Conservation (phyloP, 2,888 invertebrate genomes). For the Hemithea aestivaria region DNA sequence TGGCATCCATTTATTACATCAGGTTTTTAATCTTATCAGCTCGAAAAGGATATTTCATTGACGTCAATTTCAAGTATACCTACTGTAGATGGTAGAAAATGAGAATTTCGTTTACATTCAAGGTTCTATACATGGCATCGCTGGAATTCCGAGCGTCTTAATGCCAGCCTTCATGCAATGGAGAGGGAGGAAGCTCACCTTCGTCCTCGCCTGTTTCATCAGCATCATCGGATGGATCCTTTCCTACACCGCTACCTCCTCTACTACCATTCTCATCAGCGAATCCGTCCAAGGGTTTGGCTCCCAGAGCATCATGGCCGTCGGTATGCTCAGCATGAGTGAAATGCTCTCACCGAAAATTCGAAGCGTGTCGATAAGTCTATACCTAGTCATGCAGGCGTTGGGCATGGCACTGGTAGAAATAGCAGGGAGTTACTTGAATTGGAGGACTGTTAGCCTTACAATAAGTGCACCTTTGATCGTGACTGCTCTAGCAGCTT, state of each 20-base stretch:
- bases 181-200: constrained; percentile 8
- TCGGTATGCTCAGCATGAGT: constrained; percentile 5
- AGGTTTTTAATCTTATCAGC: no score
- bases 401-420: not conserved
- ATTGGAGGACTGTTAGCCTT: constrained; percentile 7
- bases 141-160: constrained; percentile 7
- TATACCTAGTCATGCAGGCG: constrained; percentile 1
- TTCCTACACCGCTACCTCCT: not conserved
- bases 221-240: constrained; percentile 9
- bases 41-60: no score
- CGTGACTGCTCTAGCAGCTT: not conserved
- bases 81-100: no score
- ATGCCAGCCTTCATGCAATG: constrained; percentile 10
- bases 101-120: no score
- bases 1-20: no score
- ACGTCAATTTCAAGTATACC: no score
- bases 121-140: constrained; percentile 12
- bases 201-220: constrained; percentile 3
- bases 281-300: constrained; percentile 12
- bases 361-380: not conserved
- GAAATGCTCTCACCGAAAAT: not conserved
- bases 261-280: constrained; percentile 1
- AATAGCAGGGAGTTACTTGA: constrained; percentile 1
- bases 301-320: constrained; percentile 3
- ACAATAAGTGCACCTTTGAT: constrained; percentile 3